A percentile compares a stretch with the other conserved stretches of the same genome.
These are phyloP conservation scores for Zelostemma sp. DNA, from an alignment of 1,140 invertebrate genomes.

Conservation along the genomic window DNA sequence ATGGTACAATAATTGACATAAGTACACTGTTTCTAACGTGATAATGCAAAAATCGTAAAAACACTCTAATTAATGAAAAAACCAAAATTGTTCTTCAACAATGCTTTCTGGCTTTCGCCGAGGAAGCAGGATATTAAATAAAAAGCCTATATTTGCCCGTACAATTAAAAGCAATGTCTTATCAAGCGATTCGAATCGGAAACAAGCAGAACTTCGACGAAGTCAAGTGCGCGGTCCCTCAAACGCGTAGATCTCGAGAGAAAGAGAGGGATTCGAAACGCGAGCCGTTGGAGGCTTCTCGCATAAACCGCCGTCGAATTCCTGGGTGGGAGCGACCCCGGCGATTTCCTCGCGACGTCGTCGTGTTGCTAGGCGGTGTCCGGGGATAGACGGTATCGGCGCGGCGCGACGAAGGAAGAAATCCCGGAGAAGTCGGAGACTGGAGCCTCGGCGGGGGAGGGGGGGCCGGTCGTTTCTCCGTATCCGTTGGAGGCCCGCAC, in stretches of 20 bases:
- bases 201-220: too few relatives aligned
- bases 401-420: conserved; percentile 1
- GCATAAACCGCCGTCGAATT: conserved; percentile 42
- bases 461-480: neutral
- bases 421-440: neutral
- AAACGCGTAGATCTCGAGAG: neutral
- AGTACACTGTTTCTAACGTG: too few relatives aligned
- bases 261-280: neutral
- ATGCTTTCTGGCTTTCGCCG: too few relatives aligned
- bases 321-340: conserved; percentile 11
- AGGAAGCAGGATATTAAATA: too few relatives aligned
- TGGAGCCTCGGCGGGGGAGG: neutral
- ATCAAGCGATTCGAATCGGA: too few relatives aligned
- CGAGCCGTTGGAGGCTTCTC: conserved; percentile 4
- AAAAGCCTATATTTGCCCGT: neutral
- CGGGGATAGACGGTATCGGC: conserved; percentile 12
- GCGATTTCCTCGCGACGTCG: conserved; percentile 27
- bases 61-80: too few relatives aligned
- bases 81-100: too few relatives aligned
- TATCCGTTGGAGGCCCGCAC: neutral
- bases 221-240: neutral
- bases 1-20: too few relatives aligned
- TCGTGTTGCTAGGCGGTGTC: conserved; percentile 42
- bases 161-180: neutral
- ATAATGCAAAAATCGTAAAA: too few relatives aligned